Evolutionary conservation across 2,797 vertebrate genomes (phyloP), one percentile per base, ranked within the genome.

Genomic region (Syngnathus acus): DNA sequence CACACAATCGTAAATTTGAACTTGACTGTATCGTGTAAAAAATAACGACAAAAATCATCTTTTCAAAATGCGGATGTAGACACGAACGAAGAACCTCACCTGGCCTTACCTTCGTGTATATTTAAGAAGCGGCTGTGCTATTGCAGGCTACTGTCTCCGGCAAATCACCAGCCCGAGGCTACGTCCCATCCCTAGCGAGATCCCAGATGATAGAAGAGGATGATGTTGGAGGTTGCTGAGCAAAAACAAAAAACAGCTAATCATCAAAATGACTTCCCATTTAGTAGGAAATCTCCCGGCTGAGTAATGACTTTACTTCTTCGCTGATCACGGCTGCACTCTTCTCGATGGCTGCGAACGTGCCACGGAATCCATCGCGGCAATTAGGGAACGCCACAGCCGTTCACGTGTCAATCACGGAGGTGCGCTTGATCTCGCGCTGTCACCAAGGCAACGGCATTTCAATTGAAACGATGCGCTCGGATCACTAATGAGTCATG

Each of bases 71-170:
- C 17, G 11, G 23, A 26, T 4, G 4, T 10, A 3, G n/a, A 53
- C n/a, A 14, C 9, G 8, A 53, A 21, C 50, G 4, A 3, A 8
- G 8, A n/a, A 53, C n/a, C 50, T 16, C 19, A 32, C 32, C 32
- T 32, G 32, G 3, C 32, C 32, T 32, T 32, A 37, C 23, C 21
- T 3, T 53, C n/a, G 14, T 71, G 66, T 62, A 37, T 47, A 63
- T 32, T 63, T 47, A 54, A 76, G 74, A 81, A 69, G 66, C 72
- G 54, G 67, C 73, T 73, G 68, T 81, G 83, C 75, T 81, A 78
- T 84, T 50, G 63, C 72, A 82, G 63, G 73, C 71, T 81, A 79
- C 84, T 84, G 78, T 80, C 78, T 88, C 81, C 83, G 83, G 77
- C 77, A 87, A 89, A 86, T 74, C 53, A 42, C 59, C 65, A 77